Evolutionary conservation across 2,888 invertebrate genomes (phyloP), one percentile per base, ranked within the genome.

Genomic region (Unio pictorum): DNA sequence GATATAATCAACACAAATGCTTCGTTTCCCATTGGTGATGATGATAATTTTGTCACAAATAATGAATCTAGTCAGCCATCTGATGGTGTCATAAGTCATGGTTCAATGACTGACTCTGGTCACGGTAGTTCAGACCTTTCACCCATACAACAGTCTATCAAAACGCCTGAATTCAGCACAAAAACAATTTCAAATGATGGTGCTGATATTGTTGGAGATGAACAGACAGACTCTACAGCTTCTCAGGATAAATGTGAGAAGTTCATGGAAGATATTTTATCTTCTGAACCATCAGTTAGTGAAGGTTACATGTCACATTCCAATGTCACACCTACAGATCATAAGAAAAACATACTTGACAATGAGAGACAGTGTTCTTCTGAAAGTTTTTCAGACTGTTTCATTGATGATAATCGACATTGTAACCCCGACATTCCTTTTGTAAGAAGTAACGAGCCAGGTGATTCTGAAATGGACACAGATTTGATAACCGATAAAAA

Each of bases 101-200:
- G 66, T 55, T 61, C 71, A 8, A 56, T 76, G 26, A 61, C 70
- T 61, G 86, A 86, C 72, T 86, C 86, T 23, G 86, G 86, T 11
- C 70, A 85, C 63, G 84, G 79, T 71, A 85, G 86, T 72, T 77
- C 81, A 8, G 85, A 85, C 65, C 71, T 84, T 45, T 86, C 86
- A 28, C 86, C 86, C 30, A 70, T 83, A 45, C 78, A 75, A 57
- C 71, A 70, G 56, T 79, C 75, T 58, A 76, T 74, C 26, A 76
- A 79, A 26, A 65, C 62, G 20, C 67, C 67, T n/a, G 73, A 59
- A 60, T 61, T 66, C 34, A 62, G 60, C 60, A 69, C 67, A 34
- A 60, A 45, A 45, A 45, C 45, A 45, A 4, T 45, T 45, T 45
- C 45, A 11, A 11, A 3, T 11, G 45, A 45, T 45, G 45, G 71